Base-by-base conservation (phyloP, 37 sponge, comb jelly and placozoan genomes). In the Halisarca cf. caerulea region DNA sequence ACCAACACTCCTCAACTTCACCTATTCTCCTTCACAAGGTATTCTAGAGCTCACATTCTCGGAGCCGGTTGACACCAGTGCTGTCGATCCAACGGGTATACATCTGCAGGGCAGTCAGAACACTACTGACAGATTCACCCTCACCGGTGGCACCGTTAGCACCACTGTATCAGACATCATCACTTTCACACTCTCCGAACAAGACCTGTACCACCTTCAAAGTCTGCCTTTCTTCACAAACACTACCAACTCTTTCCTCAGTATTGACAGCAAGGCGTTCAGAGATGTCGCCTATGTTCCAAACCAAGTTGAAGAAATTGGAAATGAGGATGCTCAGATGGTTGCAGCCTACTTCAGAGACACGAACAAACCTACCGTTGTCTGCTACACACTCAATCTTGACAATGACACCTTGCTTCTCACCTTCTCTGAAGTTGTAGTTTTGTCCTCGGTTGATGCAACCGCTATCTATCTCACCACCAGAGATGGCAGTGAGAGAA, bases 31-130 rank as follows among this genome's bases (percentile, higher is more conserved):
- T 45, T 70, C 66, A 5, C 54, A 73, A 9, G 94, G 94, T 58
- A 77, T 55, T 17, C 51, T 96, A n/a, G 4, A 54, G 24, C 45
- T 96, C 60, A 77, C 90, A 8, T 96, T 96, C 72, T 84, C 82
- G 82, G 97, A 96, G 82, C 84, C 97, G 11, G 81, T 96, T 39
- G 86, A 91, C 62, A 88, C 87, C n/a, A 81, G 33, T 53, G 40
- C 62, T 11, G 32, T 92, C 21, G 74, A 88, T 66, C 83, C 87
- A 66, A 58, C 88, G 44, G 88, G 86, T n/a, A 74, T 96, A 14
- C 84, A 82, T 42, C 86, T 96, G 30, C 94, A 90, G 45, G 85
- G 71, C 20, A 38, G 44, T 58, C 5, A 9, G 1, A 89, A 89
- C 71, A 69, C 90, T 18, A 86, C 58, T 36, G 81, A 85, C 27